Conservation (phyloP, 2,113 vertebrate species). For the Uria lomvia region DNA sequence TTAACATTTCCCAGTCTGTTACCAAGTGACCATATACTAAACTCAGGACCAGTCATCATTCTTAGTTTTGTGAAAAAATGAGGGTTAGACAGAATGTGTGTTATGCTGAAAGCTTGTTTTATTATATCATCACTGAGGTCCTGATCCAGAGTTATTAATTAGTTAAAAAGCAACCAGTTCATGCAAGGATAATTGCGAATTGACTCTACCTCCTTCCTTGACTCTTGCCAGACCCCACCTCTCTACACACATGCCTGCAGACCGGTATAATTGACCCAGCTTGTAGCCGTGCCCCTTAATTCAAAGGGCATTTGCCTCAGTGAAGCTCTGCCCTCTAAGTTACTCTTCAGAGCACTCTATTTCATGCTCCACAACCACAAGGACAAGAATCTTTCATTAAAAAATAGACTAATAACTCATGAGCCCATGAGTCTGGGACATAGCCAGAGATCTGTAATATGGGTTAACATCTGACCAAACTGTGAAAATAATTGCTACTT, state of each 20-base stretch:
- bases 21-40: neutral
- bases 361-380: neutral
- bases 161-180: neutral
- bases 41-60: neutral
- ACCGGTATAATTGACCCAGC: neutral
- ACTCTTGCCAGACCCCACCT: neutral
- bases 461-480: constrained; percentile 26
- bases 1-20: neutral
- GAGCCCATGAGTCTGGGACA: neutral
- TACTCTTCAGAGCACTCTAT: neutral
- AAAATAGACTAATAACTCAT: neutral
- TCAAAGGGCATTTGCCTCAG: neutral
- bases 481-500: constrained; percentile 15
- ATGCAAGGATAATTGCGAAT: neutral
- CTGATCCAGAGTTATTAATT: neutral
- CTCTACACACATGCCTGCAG: neutral
- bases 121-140: neutral
- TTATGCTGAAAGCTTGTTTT: neutral
- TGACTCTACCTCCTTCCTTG: neutral
- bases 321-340: neutral
- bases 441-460: neutral
- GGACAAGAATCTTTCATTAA: neutral
- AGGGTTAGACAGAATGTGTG: neutral
- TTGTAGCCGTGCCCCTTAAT: neutral
- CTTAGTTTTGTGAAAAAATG: neutral